Evolutionary conservation across 2,113 vertebrate species (phyloP).

Genomic region (Crotalus viridis): DNA sequence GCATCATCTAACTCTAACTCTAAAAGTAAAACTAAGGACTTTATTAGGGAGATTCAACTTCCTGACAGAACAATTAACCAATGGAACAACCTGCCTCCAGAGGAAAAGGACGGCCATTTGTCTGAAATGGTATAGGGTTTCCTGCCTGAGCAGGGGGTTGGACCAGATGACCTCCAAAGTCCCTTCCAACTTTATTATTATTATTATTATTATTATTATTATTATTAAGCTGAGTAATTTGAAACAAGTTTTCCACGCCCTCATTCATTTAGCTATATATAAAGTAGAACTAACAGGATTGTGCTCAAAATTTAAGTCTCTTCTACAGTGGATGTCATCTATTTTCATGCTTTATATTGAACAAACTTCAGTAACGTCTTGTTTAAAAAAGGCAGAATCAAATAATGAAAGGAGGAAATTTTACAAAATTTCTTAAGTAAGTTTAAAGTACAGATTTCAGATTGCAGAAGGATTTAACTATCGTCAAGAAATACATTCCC

Average conservation of each 20-base stretch:
- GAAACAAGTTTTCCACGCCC: not conserved
- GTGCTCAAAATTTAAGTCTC: not conserved
- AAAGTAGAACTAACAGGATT: not conserved
- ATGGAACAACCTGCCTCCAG: too few relatives aligned
- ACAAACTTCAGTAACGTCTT: not conserved
- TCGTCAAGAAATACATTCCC: not conserved
- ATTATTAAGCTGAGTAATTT: not conserved
- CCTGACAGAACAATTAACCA: too few relatives aligned
- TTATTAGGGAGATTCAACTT: too few relatives aligned
- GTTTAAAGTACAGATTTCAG: not conserved
- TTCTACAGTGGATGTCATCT: not conserved
- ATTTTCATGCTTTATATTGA: not conserved
- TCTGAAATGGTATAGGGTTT: too few relatives aligned
- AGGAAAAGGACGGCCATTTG: too few relatives aligned
- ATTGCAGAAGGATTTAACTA: not conserved
- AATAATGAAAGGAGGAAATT: not conserved
- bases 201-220: too few relatives aligned
- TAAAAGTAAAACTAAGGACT: too few relatives aligned
- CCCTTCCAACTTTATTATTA: too few relatives aligned
- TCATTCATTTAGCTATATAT: not conserved
- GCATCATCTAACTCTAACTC: too few relatives aligned
- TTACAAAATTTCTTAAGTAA: not conserved
- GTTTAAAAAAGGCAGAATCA: not conserved
- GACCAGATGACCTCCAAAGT: too few relatives aligned
- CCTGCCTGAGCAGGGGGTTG: too few relatives aligned